Percentiles rank a stretch among this genome's conserved stretches.
Evolutionary conservation across 1,140 invertebrate genomes (phyloP).

Genomic region (Polypedilum vanderplanki): DNA sequence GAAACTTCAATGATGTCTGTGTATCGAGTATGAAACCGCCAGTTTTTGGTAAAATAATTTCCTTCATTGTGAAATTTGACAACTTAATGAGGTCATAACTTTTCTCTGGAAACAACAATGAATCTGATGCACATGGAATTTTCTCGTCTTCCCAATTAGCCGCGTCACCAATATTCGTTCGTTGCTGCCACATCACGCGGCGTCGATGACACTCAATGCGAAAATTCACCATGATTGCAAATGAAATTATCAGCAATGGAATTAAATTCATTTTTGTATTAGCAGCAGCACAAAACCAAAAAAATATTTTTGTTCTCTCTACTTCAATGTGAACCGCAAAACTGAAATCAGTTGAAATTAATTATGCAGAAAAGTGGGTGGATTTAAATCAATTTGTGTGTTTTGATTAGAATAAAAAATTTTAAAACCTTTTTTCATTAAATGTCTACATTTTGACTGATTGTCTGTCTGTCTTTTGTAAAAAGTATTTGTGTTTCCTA

Average conservation of each 20-base stretch:
- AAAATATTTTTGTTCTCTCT: background rate
- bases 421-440: too few species aligned
- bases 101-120: background rate
- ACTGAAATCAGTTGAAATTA: slow-evolving; percentile 1
- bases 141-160: background rate
- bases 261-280: background rate
- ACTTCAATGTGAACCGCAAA: background rate
- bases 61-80: slow-evolving; percentile 2
- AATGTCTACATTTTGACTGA: too few species aligned
- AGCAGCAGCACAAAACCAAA: background rate
- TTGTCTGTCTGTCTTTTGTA: too few species aligned
- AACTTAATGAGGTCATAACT: slow-evolving; percentile 6
- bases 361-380: background rate
- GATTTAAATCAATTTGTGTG: background rate
- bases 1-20: background rate
- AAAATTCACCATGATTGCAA: background rate
- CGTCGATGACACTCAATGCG: background rate
- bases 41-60: slow-evolving; percentile 8
- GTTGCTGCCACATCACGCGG: background rate
- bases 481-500: too few species aligned
- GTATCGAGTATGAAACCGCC: background rate
- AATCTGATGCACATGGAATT: background rate
- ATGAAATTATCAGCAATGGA: slow-evolving; percentile 8
- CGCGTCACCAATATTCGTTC: background rate
- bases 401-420: too few species aligned